Base-by-base conservation (phyloP, 2,113 vertebrate genomes). In the Tauraco erythrolophus region DNA sequence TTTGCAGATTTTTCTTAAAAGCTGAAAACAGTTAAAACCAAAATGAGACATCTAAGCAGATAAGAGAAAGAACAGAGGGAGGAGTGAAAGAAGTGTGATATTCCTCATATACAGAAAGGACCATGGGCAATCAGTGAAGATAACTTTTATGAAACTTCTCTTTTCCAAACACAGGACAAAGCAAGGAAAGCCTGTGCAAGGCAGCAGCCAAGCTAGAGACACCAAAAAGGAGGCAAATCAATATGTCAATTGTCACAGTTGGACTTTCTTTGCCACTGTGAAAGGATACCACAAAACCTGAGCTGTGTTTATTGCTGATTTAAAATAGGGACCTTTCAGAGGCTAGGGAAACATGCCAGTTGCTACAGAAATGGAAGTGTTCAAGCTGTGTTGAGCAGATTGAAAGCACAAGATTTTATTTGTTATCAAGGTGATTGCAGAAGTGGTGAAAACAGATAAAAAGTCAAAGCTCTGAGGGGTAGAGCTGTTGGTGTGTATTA, bases 341-440 rank as follows among this genome's bases (percentile, higher is more conserved):
- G 56, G 10, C n/a, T 39, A 43, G 45, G 19, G 51, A 51, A 91
- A 41, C 51, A 51, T 27, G 50, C 16, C 51, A 66, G 22, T 78
- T 84, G 48, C 65, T 79, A 33, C 57, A 76, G 70, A 92, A 94
- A 93, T 85, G 33, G 35, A 93, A 71, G 25, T 35, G 33, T 43
- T 94, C 82, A 85, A 90, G 92, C 90, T 97, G 84, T 82, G 88
- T 85, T 88, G 85, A 94, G 33, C 30, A 72, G 48, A 65, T 51
- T 31, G 74, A 84, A 94, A 92, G 64, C 60, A 78, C 19, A 79
- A 70, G 65, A 45, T 60, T 95, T 92, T 68, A 39, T 94, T 92
- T 91, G 56, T 60, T 75, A 16, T 54, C 43, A 85, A 79, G 23
- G 46, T 78, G 70, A 75, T 78, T 76, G 65, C 25, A 89, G 77